Conservation (phyloP, 2,113 vertebrate species). For the Albula goreensis region DNA sequence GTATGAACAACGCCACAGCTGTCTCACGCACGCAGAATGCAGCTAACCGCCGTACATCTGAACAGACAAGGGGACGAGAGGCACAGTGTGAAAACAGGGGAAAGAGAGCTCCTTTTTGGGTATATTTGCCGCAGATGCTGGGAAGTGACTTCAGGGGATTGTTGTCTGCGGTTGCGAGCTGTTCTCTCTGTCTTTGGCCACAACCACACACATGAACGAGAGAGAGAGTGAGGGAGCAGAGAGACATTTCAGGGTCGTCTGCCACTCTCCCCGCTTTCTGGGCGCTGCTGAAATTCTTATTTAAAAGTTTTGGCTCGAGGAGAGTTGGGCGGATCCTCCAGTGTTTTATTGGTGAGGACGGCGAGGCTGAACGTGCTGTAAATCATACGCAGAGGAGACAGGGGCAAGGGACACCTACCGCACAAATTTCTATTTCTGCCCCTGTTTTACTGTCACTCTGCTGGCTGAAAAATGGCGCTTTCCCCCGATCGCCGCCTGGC, state of each 20-base stretch:
- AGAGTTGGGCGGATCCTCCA: background rate
- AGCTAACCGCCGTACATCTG: background rate
- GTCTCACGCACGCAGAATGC: too few species aligned
- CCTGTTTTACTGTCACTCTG: background rate
- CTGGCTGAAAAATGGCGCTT: slow-evolving; percentile 22
- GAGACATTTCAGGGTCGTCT: background rate
- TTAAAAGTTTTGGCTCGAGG: slow-evolving; percentile 14
- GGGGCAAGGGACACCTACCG: slow-evolving; percentile 3
- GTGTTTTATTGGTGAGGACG: background rate
- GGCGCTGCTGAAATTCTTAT: background rate
- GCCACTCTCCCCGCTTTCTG: background rate
- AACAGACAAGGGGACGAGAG: background rate
- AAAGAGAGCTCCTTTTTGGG: too few species aligned
- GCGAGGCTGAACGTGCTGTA: background rate
- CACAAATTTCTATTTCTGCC: background rate
- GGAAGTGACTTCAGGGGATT: background rate
- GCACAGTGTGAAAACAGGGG: too few species aligned
- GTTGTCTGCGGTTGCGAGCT: background rate
- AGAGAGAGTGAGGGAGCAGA: background rate
- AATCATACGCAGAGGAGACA: background rate
- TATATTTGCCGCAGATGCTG: background rate
- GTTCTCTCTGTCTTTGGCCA: background rate
- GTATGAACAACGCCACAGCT: too few species aligned
- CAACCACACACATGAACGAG: background rate
- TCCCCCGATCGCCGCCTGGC: background rate